Base-by-base conservation (phyloP, 2,113 vertebrate species). In the Dicentrarchus labrax region DNA sequence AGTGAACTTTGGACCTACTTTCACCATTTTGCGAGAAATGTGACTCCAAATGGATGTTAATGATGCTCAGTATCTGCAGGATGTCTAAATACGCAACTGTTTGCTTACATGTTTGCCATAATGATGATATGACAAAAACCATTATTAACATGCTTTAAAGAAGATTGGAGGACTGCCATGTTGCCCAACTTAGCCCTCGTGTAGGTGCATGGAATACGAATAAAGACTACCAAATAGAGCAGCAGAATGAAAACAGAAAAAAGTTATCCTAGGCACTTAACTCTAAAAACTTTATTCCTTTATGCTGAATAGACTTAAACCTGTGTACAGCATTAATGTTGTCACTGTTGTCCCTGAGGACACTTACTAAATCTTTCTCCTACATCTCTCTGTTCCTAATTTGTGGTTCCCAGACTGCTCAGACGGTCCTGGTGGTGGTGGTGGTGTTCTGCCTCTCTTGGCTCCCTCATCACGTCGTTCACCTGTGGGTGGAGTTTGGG, bases 371-470 rank as follows among this genome's bases (percentile, higher is more conserved):
- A 74, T 45, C 43, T 43, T 53, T 57, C 16, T 22, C 41, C 1
- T 48, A 15, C 19, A 30, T 8, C 45, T 69, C 9, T 77, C 50
- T 79, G 11, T 51, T 39, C 21, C 36, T 76, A 11, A 15, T 72
- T 4, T 80, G 45, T 80, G 60, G 1, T 30, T 83, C 43, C 2
- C 91, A 99, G 98, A 99, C 98, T 0, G 97, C 98, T 17, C 98
- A 99, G 95, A 99, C 98, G 0, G 96, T 99, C 56, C 94, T 99
- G 91, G 98, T 97, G 84, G 98, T 99, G 85, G 98, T 99, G 8
- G 97, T 99, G 92, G 98, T 99, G 76, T 99, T 99, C 86, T 99
- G 98, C 77, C 90, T 99, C 72, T 99, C 98, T 70, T 99, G 98
- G 98, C 95, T 99, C 78, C 98, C 98, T 0, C 97, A 99, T 93